Conservation (phyloP, 2,113 vertebrate species). For the Sphaerodactylus townsendi region DNA sequence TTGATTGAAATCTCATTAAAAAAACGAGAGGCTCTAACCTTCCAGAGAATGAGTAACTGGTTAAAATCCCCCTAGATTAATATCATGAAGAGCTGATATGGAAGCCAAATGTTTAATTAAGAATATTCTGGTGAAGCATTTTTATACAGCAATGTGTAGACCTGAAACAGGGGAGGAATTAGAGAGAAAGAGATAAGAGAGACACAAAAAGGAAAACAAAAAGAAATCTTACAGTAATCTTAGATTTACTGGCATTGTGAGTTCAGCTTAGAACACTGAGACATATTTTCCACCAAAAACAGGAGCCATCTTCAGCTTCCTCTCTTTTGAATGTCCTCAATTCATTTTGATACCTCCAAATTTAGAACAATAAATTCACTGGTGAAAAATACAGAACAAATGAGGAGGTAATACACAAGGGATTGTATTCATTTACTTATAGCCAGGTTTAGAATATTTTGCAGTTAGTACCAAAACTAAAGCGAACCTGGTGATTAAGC, state of each 20-base stretch:
- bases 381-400: neutral
- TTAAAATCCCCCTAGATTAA: constrained; percentile 29
- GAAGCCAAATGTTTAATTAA: constrained; percentile 42
- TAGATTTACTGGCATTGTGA: neutral
- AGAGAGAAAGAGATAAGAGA: neutral
- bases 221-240: neutral
- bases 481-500: neutral
- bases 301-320: neutral
- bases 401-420: neutral
- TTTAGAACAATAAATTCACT: neutral
- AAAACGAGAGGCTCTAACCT: constrained; percentile 34
- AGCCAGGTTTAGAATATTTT: neutral
- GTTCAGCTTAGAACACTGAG: neutral
- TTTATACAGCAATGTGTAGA: neutral
- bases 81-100: constrained; percentile 12
- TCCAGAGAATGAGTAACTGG: constrained; percentile 8
- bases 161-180: too few species aligned
- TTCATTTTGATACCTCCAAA: neutral
- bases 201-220: too few species aligned
- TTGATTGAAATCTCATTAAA: constrained; percentile 14
- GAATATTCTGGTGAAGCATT: constrained; percentile 16
- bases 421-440: neutral
- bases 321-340: neutral
- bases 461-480: neutral
- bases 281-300: neutral